Percentiles rank a stretch among this genome's conserved stretches.
Evolutionary conservation across 2,888 invertebrate genomes (phyloP).

Genomic region (Rosalia funebris): DNA sequence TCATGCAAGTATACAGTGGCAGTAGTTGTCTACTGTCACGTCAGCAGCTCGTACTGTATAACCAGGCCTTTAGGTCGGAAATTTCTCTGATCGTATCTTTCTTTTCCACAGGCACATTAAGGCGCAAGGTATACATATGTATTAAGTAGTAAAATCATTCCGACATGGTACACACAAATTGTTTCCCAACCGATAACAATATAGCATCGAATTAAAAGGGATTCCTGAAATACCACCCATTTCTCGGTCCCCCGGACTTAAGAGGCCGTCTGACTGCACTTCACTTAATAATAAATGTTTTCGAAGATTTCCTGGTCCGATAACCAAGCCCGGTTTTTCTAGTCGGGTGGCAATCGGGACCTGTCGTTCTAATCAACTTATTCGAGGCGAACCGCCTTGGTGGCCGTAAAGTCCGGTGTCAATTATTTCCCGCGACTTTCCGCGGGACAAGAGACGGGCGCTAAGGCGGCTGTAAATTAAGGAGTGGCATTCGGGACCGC

Average conservation of each 20-base stretch:
- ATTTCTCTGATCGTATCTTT: too few species aligned
- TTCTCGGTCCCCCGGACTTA: not conserved
- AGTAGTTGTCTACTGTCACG: too few species aligned
- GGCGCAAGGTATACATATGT: slow-evolving; percentile 1
- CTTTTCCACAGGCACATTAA: not conserved
- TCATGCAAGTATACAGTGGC: too few species aligned
- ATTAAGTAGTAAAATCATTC: not conserved
- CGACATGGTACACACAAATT: not conserved
- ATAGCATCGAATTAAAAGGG: not conserved
- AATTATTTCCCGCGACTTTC: slow-evolving; percentile 57
- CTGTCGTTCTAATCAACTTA: slow-evolving; percentile 14
- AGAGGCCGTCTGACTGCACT: not conserved
- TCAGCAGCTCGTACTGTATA: too few species aligned
- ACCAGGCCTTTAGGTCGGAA: too few species aligned
- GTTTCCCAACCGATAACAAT: not conserved
- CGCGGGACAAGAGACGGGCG: slow-evolving; percentile 55
- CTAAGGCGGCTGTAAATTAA: slow-evolving; percentile 58
- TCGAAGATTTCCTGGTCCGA: not conserved
- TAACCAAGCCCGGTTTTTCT: slow-evolving; percentile 12
- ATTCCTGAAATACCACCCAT: not conserved
- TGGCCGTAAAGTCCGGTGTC: slow-evolving; percentile 56
- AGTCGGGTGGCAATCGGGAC: slow-evolving; percentile 14
- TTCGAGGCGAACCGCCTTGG: slow-evolving; percentile 37
- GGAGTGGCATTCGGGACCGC: slow-evolving; percentile 57
- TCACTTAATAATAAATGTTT: slow-evolving; percentile 5